Evolutionary conservation across 2,888 invertebrate species (phyloP).

Genomic region (Parelbella ahira): DNA sequence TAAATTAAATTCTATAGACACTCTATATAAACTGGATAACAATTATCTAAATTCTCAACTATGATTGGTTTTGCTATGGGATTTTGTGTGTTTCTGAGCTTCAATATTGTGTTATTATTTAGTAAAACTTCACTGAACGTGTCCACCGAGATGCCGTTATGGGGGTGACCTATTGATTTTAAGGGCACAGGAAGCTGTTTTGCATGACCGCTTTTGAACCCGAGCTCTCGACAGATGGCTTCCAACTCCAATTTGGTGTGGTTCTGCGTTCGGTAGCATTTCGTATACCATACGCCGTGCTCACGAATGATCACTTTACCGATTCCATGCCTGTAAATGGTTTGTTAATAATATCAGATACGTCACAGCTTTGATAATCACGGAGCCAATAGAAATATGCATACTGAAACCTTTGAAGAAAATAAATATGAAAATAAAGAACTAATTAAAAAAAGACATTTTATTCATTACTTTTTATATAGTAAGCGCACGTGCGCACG

Average conservation of each 20-base stretch:
- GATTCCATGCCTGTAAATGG: constrained; percentile 67
- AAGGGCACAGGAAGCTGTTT: constrained; percentile 51
- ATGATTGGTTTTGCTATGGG: constrained; percentile 58
- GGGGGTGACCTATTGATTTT: constrained; percentile 39
- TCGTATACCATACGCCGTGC: constrained; percentile 86
- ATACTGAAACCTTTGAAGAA: no score
- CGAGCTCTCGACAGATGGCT: constrained; percentile 82
- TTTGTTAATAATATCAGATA: background rate
- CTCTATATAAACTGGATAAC: constrained; percentile 72
- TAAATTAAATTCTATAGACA: constrained; percentile 47
- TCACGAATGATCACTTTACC: constrained; percentile 84
- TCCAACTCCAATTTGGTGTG: constrained; percentile 78
- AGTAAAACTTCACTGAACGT: constrained; percentile 57
- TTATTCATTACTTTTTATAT: no score
- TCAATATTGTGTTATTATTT: constrained; percentile 60
- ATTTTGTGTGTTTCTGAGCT: constrained; percentile 55
- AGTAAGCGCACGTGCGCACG: no score
- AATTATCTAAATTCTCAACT: constrained; percentile 45
- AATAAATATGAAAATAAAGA: no score
- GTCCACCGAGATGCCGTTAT: constrained; percentile 54
- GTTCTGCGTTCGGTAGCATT: constrained; percentile 81
- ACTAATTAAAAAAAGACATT: no score
- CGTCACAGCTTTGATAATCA: no score
- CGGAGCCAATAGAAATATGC: no score
- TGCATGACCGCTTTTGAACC: constrained; percentile 80